Evolutionary conservation across 2,113 vertebrate species (phyloP), one percentile per base, ranked within the genome.

Genomic region (Jacana jacana): DNA sequence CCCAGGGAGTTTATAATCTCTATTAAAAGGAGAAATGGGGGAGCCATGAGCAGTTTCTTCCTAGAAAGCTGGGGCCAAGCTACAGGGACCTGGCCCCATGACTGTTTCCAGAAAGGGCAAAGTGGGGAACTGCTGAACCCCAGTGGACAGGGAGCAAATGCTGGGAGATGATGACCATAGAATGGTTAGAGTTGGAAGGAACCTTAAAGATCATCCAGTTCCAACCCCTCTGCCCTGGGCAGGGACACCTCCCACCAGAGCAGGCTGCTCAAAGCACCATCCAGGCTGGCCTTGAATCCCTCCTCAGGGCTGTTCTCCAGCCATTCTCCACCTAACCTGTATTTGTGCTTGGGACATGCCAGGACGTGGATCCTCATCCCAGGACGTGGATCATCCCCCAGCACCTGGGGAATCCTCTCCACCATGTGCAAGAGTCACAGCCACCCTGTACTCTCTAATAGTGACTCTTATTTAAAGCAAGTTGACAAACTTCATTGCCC

Each of bases 401-500:
- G 57, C 31, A 33, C 63, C 24, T 12, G 10, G n/a, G 39, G 19
- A 15, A n/a, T 55, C 16, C 54, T 39, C 51, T 44, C 39, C 17
- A 24, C 4, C 0, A 2, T 2, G 3, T 61, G 20, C 48, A 55
- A 33, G 55, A 48, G 31, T 23, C 64, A 28, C 8, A 0, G 19
- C 39, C 40, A 77, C 19, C 18, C 54, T 24, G 10, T 40, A 4
- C 15, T 27, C 57, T 44, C 51, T 31, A 30, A n/a, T 7, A 35
- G 52, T n/a, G 30, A 18, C n/a, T 55, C 20, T 44, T 27, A 63
- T 7, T 51, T 51, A 44, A 84, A 64, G 31, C 46, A 37, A 61
- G 35, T 11, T 51, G 40, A 33, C 31, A 51, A 69, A 68, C 3
- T 1, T 23, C 39, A 33, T 24, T 25, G 52, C 23, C 18, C 12